These are phyloP conservation scores for Hypselothyrea guttata DNA, from an alignment of 2,888 invertebrate genomes.

Conservation along the genomic window DNA sequence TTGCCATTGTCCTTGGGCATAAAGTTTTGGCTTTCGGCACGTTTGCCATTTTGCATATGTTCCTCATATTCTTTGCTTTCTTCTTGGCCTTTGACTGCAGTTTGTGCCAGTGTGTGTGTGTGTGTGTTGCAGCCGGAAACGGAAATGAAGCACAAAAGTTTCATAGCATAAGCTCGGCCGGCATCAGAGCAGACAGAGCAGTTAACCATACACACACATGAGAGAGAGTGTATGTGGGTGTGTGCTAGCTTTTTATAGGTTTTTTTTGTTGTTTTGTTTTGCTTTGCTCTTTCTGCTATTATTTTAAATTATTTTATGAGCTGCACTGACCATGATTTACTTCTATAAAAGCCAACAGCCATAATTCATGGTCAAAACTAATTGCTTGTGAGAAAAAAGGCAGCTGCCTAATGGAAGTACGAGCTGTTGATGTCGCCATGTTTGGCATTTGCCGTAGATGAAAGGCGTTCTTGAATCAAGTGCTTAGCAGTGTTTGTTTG, in stretches of 20 bases:
- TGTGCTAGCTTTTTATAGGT: slow-evolving; percentile 5
- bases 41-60: slow-evolving; percentile 70
- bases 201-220: slow-evolving; percentile 58
- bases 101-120: slow-evolving; percentile 19
- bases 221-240: slow-evolving; percentile 15
- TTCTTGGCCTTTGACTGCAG: slow-evolving; percentile 43
- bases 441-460: neutral
- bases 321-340: slow-evolving; percentile 70
- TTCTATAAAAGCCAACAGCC: slow-evolving; percentile 37
- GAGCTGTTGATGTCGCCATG: neutral
- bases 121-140: slow-evolving; percentile 59
- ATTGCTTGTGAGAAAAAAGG: slow-evolving; percentile 37
- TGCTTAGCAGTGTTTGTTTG: slow-evolving; percentile 27
- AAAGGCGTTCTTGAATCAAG: slow-evolving; percentile 60
- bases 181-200: slow-evolving; percentile 52
- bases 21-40: slow-evolving; percentile 71
- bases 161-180: slow-evolving; percentile 49
- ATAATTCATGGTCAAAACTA: slow-evolving; percentile 57
- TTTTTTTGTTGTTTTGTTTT: slow-evolving; percentile 7
- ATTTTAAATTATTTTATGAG: slow-evolving; percentile 68
- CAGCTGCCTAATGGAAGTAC: slow-evolving; percentile 45
- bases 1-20: slow-evolving; percentile 59
- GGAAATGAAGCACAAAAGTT: slow-evolving; percentile 77
- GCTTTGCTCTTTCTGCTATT: slow-evolving; percentile 30
- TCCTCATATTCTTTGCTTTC: slow-evolving; percentile 21